A percentile compares a stretch with the other conserved stretches of the same genome.
Conservation (phyloP, 2,888 invertebrate genomes). For the Anthoptus insignis region DNA sequence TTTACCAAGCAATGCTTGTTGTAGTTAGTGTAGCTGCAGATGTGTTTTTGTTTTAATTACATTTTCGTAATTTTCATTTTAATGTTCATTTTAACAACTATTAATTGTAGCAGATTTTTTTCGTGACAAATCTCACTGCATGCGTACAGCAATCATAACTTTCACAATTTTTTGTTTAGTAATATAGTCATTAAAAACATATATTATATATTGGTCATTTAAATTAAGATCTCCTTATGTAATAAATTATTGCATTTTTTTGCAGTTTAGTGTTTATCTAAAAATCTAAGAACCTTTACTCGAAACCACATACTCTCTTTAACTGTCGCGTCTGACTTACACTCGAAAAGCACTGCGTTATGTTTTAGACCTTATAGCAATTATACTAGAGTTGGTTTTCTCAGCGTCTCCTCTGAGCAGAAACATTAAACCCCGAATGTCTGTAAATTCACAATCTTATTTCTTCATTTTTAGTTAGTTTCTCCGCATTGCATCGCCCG, state of each 20-base stretch:
- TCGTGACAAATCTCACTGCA: slow-evolving; percentile 55
- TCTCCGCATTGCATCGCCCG: slow-evolving; percentile 78
- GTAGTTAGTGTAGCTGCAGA: slow-evolving; percentile 52
- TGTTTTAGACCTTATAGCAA: slow-evolving; percentile 60
- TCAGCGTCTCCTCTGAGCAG: slow-evolving; percentile 52
- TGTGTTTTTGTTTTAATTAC: slow-evolving; percentile 50
- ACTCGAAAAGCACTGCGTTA: slow-evolving; percentile 59
- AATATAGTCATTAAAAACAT: no score
- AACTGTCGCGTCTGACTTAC: slow-evolving; percentile 58
- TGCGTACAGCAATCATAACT: slow-evolving; percentile 56
- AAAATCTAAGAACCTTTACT: slow-evolving; percentile 52
- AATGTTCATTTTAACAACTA: no score
- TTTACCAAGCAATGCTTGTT: slow-evolving; percentile 72
- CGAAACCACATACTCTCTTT: slow-evolving; percentile 52
- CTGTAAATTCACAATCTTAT: slow-evolving; percentile 82
- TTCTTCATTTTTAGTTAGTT: slow-evolving; percentile 84
- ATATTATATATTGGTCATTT: neutral
- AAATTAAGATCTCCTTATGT: slow-evolving; percentile 46
- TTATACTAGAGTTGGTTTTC: slow-evolving; percentile 63
- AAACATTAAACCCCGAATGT: slow-evolving; percentile 79
- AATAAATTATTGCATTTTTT: slow-evolving; percentile 50
- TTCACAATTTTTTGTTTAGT: no score
- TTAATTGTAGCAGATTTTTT: no score
- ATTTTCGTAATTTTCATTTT: no score
- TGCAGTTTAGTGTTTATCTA: slow-evolving; percentile 57